phyloP scores from a whole-genome alignment of 2,113 vertebrate genomes.

The Syrrhaptes paradoxus region DNA sequence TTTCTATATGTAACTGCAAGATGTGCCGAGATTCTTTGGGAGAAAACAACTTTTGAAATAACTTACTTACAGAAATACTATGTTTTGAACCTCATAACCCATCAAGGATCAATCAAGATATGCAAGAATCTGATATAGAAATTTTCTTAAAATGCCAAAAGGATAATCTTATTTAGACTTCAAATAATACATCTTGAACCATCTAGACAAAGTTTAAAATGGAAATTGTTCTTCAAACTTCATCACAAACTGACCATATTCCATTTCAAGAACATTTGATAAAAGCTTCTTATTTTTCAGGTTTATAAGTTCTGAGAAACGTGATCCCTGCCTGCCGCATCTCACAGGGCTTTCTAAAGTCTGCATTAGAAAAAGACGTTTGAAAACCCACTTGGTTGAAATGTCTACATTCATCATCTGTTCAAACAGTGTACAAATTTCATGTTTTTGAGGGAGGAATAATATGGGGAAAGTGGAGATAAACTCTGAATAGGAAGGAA shows the following conservation, averaged over 20 bases:
- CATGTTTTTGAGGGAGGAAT: neutral
- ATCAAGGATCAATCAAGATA: neutral
- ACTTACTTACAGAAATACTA: neutral
- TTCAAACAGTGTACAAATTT: neutral
- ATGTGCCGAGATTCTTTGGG: neutral
- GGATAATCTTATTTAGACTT: neutral
- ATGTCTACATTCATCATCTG: neutral
- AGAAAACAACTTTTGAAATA: neutral
- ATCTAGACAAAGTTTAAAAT: neutral
- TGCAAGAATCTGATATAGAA: neutral
- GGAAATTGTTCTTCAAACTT: neutral
- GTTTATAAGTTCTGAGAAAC: neutral
- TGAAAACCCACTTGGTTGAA: neutral
- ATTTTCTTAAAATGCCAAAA: neutral
- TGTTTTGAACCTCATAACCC: neutral
- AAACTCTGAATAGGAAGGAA: neutral
- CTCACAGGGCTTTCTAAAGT: neutral
- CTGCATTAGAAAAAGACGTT: neutral
- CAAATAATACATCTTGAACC: neutral
- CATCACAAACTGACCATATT: neutral
- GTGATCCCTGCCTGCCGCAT: neutral
- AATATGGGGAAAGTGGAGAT: neutral
- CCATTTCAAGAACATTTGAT: neutral
- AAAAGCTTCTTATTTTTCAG: neutral
- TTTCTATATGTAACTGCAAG: neutral